Evolutionary conservation across 2,797 vertebrate species (phyloP).

Genomic region (Esox lucius): DNA sequence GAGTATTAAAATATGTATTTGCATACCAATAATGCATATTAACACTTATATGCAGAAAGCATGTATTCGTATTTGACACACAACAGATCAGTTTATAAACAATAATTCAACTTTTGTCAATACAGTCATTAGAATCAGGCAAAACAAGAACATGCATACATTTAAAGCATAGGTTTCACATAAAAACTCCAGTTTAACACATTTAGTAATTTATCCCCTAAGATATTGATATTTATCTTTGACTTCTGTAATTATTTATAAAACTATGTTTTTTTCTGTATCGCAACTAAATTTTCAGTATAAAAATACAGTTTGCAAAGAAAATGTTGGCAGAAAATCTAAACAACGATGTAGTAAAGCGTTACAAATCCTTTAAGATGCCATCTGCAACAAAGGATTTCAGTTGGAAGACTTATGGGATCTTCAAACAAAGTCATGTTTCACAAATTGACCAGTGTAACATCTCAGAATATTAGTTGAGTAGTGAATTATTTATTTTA

Average conservation of each 20-base stretch:
- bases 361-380: not conserved
- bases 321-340: not conserved
- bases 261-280: not conserved
- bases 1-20: constrained; percentile 21
- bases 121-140: constrained; percentile 20
- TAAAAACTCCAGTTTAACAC: not conserved
- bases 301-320: not conserved
- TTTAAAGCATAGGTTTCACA: constrained; percentile 5
- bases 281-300: not conserved
- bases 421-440: not conserved
- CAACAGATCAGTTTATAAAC: constrained; percentile 43
- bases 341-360: not conserved
- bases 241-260: not conserved
- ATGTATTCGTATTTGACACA: constrained; percentile 76
- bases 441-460: not conserved
- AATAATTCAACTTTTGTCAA: constrained; percentile 26
- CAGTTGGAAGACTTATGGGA: not conserved
- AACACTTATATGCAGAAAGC: constrained; percentile 72
- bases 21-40: constrained; percentile 67
- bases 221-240: not conserved
- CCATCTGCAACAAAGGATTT: constrained; percentile 1
- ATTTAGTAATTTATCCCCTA: not conserved
- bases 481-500: not conserved
- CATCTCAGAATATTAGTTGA: not conserved
- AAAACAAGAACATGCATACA: not conserved